Conservation (phyloP, 2,113 vertebrate species). For the Oreamnos americanus region DNA sequence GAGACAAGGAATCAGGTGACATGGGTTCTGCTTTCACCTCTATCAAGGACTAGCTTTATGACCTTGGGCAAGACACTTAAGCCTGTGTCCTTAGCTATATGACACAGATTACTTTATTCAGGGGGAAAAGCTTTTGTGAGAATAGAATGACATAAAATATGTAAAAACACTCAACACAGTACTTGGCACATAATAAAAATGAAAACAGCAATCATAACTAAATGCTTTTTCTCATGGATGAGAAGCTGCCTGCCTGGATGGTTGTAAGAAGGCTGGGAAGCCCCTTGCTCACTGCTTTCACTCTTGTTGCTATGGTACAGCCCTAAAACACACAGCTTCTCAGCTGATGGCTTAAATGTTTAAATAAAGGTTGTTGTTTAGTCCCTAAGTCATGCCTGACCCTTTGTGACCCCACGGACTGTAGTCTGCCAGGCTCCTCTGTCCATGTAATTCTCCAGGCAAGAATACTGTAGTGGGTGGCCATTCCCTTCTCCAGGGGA, state of each 20-base stretch:
- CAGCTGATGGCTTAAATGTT: background rate
- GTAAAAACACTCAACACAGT: background rate
- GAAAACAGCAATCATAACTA: background rate
- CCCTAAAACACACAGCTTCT: background rate
- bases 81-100: background rate
- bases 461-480: background rate
- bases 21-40: background rate
- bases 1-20: background rate
- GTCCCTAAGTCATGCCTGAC: background rate
- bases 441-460: background rate
- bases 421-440: background rate
- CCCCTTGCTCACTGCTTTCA: background rate
- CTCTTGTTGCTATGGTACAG: accelerated
- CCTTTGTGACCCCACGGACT: background rate
- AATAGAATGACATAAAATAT: background rate
- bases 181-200: background rate
- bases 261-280: background rate
- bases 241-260: background rate
- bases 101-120: background rate
- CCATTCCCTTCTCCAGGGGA: background rate
- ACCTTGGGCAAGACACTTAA: background rate
- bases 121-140: background rate
- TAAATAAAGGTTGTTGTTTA: background rate
- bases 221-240: background rate
- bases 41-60: background rate